Evolutionary conservation across 2,113 vertebrate species (phyloP), one percentile per base, ranked within the genome.

Genomic region (Mastomys coucha): DNA sequence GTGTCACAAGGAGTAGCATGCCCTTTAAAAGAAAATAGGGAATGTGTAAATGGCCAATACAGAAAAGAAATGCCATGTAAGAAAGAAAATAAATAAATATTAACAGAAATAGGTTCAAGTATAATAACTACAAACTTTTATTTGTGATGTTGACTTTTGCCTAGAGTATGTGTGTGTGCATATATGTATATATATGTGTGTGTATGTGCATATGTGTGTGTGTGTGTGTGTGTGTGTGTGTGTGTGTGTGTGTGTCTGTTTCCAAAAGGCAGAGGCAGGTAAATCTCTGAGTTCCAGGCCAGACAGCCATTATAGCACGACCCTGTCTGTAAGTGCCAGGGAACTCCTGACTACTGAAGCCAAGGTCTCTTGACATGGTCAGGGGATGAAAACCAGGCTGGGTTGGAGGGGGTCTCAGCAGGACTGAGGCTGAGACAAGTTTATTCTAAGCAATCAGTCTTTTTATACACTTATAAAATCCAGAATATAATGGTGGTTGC

Each of bases 121-220:
- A 84, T 87, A 96, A 63, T 70, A 31, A 51, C 20, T 60, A 56
- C 0, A 77, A 49, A 94, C 13, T 95, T 95, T 60, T 93, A 69
- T 67, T 80, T 90, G n/a, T 95, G 65, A 53, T 16, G 22, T 73
- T 70, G 16, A 1, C n/a, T 58, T 49, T 75, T 78, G 84, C 39
- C 33, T 7, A 76, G 51, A 78, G 1, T 63, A 5, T 78, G 33
- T 45, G 45, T 75, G 33, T 26, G 36, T 81, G 0, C 33, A 17
- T 19, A 5, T 56, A 22, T 60, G 4, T 53, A 16, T 88, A 8
- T 49, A 1, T 80, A 2, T 8, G 7, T 70, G 5, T 70, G 1
- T 63, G 5, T 69, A 26, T 17, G 22, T 76, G 11, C 42, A 33
- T 75, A 3, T 39, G 13, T 33, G 5, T 28, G 22, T 28, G 4